A percentile compares a stretch with the other conserved stretches of the same genome.
Evolutionary conservation across 2,797 vertebrate species (phyloP).

Genomic region (Mormyrus proboscirostris): DNA sequence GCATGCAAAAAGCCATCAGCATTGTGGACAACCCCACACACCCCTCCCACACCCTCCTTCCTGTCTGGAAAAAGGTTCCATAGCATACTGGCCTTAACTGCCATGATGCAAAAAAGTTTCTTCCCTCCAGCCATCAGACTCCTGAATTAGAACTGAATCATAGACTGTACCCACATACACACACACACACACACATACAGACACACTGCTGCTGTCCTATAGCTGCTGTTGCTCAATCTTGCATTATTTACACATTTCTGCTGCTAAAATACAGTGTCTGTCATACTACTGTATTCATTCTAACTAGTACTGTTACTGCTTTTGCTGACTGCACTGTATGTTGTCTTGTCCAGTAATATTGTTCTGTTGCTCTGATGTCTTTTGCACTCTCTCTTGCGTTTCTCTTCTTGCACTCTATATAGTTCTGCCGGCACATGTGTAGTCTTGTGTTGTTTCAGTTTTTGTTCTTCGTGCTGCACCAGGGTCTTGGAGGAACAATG

Average conservation of each 20-base stretch:
- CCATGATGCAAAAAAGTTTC: background rate
- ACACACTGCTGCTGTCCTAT: background rate
- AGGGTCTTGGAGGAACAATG: background rate
- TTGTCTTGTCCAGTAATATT: background rate
- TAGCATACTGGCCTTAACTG: background rate
- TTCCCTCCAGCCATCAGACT: background rate
- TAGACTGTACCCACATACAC: background rate
- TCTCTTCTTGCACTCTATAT: background rate
- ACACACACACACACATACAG: background rate
- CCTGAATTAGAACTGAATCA: background rate
- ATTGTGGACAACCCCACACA: background rate
- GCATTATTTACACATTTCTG: background rate
- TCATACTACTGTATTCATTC: background rate
- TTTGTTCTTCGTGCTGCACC: background rate
- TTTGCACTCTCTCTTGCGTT: background rate
- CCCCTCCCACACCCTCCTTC: background rate
- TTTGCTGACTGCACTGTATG: background rate
- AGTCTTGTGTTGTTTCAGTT: background rate
- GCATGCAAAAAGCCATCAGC: background rate
- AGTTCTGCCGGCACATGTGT: background rate
- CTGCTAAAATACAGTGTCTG: background rate
- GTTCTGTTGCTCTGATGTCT: background rate
- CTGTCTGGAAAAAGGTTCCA: background rate
- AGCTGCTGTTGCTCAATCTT: background rate
- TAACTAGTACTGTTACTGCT: background rate